Percentiles rank a stretch among this genome's conserved stretches.
phyloP scores from a whole-genome alignment of 2,113 vertebrate species.

The Syrmaticus mikado region DNA sequence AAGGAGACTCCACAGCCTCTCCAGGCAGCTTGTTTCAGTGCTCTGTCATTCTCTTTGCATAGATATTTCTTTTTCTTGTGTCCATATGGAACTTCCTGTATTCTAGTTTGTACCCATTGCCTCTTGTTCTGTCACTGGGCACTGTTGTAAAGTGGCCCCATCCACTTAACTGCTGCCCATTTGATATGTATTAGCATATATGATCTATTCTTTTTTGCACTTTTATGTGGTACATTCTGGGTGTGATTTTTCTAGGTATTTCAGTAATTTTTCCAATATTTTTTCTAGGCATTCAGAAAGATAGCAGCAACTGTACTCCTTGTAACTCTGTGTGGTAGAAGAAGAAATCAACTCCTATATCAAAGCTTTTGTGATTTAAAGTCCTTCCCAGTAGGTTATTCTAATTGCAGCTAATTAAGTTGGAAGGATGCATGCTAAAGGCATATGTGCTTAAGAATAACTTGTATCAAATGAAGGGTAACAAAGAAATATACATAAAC shows the following conservation, averaged over 20 bases:
- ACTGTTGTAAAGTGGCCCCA: no score
- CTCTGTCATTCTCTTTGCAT: no score
- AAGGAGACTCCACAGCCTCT: no score
- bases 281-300: background rate
- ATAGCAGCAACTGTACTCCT: background rate
- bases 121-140: no score
- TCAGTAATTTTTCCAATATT: background rate
- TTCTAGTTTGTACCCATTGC: no score
- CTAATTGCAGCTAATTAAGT: background rate
- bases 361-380: background rate
- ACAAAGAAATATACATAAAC: background rate
- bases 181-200: no score
- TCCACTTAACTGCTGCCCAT: no score
- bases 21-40: no score
- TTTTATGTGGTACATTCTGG: background rate
- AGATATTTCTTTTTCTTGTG: no score
- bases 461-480: background rate
- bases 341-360: background rate
- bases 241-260: background rate
- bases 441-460: background rate
- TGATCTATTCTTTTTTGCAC: background rate
- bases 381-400: background rate
- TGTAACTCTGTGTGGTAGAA: background rate
- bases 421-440: background rate
- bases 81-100: no score